phyloP scores from a whole-genome alignment of 2,797 vertebrate species.

The Eulemur albifrons region DNA sequence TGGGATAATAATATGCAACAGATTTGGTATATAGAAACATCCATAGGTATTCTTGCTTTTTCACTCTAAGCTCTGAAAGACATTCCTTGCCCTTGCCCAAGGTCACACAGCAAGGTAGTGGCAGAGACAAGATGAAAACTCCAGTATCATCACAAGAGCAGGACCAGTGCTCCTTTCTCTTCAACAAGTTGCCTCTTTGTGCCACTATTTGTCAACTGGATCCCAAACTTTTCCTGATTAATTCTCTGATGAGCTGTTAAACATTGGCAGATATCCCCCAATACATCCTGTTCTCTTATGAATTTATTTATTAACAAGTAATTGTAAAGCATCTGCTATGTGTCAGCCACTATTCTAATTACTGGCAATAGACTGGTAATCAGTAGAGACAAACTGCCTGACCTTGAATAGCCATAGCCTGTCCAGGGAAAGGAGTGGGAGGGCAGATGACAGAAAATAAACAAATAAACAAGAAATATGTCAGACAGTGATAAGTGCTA shows the following conservation, averaged over 20 bases:
- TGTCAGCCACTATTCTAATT: not conserved
- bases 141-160: not conserved
- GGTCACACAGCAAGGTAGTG: not conserved
- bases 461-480: not conserved
- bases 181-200: not conserved
- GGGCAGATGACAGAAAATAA: not conserved
- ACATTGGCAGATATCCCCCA: not conserved
- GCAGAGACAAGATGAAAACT: not conserved
- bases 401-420: not conserved
- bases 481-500: not conserved
- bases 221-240: not conserved
- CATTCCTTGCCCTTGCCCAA: not conserved
- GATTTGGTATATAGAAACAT: not conserved
- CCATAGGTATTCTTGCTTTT: not conserved
- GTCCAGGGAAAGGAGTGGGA: not conserved
- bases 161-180: not conserved
- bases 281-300: not conserved
- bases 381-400: not conserved
- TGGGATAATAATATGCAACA: not conserved
- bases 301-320: constrained; percentile 11
- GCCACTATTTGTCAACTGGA: not conserved
- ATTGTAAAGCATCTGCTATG: not conserved
- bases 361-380: not conserved
- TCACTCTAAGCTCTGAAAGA: not conserved
- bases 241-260: not conserved